Evolutionary conservation across 2,888 invertebrate species (phyloP), one percentile per base, ranked within the genome.

Genomic region (Nycteola revayana): DNA sequence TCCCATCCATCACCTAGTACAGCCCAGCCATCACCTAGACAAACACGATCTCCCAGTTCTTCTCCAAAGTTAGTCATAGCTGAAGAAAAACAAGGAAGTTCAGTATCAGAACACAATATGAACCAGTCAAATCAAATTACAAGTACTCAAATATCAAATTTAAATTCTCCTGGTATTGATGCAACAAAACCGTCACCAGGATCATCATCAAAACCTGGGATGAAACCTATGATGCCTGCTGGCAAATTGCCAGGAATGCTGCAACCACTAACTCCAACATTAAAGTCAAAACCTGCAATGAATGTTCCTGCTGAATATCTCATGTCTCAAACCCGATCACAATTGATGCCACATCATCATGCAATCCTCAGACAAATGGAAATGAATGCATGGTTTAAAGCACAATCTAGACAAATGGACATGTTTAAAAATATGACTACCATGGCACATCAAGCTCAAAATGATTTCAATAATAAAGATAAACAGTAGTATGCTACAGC

Each of bases 41-140:
- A 85, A 59, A 86, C 83, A 22, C 75, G 89, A n/a, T 89, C 89
- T 9, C 89, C 89, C 10, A 89, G 89, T 53, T 88, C 87, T 21
- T 89, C 89, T 20, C 89, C 89, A 20, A 89, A 89, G 52, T 65
- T 89, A 43, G 84, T 89, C 1, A 89, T 89, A 53, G 89, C 89
- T 34, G 89, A 89, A 61, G 88, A 88, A 31, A 89, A 88, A 54
- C 88, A 88, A 61, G 59, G 67, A 9, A 66, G 54, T 50, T 48
- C 59, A 41, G 38, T 57, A 21, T 42, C 65, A 30, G 89, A 89
- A 34, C 66, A 66, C 33, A 78, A 59, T 50, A 52, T 75, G 4
- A 82, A 78, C 53, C 88, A 88, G 44, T 78, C 83, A 23, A 85
- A 79, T 62, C 82, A 83, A 66, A 78, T 85, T 46, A 72, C 82